These are phyloP conservation scores for Lepidocyrtoides sp. DNA, from an alignment of 2,888 invertebrate species.

Conservation along the genomic window DNA sequence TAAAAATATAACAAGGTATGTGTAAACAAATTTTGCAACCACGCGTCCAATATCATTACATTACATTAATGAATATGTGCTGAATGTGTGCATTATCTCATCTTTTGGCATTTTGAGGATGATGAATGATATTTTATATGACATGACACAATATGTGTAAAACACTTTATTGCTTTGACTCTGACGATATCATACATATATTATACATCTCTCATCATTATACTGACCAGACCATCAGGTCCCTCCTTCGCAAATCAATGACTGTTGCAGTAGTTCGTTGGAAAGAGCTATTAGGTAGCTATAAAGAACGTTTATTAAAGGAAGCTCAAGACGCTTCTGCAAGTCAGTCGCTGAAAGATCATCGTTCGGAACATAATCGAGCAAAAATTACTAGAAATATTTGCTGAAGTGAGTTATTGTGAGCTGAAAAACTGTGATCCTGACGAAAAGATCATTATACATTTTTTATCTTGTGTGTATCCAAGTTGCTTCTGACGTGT, in stretches of 20 bases:
- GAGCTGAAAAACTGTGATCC: not conserved
- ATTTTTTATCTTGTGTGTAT: too few species aligned
- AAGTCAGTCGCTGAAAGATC: constrained; percentile 72
- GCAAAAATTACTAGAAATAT: not conserved
- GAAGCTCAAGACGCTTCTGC: constrained; percentile 68
- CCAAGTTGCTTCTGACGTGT: too few species aligned
- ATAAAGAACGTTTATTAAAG: constrained; percentile 74
- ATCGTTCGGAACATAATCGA: constrained; percentile 53
- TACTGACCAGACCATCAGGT: constrained; percentile 53
- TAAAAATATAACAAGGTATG: constrained; percentile 50
- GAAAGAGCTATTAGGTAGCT: constrained; percentile 34
- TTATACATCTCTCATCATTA: too few species aligned
- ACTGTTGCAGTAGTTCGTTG: constrained; percentile 48
- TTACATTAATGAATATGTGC: constrained; percentile 45
- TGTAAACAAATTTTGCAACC: constrained; percentile 58
- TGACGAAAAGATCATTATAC: too few species aligned
- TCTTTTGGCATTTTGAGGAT: constrained; percentile 36
- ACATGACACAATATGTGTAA: not conserved
- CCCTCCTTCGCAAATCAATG: constrained; percentile 60
- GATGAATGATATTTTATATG: constrained; percentile 26
- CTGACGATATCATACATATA: constrained; percentile 19
- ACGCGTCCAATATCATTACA: constrained; percentile 38
- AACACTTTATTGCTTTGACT: constrained; percentile 38
- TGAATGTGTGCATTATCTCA: constrained; percentile 63
- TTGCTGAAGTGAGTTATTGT: not conserved